These are phyloP conservation scores for Podarcis siculus DNA, from an alignment of 2,797 vertebrate genomes.

Conservation along the genomic window DNA sequence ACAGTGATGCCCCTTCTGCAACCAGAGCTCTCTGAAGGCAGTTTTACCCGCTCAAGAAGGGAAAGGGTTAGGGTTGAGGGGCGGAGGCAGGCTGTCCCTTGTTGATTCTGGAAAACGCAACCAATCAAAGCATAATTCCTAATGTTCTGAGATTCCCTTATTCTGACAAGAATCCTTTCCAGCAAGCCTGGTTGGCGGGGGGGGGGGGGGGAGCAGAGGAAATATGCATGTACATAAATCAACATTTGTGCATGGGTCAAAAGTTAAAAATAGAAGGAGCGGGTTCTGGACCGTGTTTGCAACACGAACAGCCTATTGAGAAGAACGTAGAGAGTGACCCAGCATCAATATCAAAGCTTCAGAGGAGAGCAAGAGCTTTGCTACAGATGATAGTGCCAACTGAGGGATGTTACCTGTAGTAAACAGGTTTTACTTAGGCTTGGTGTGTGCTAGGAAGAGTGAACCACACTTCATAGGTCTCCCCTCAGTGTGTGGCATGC, in stretches of 20 bases:
- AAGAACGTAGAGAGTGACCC: neutral
- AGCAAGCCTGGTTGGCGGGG: neutral
- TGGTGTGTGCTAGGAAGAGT: neutral
- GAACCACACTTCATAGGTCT: neutral
- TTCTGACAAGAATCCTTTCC: slow-evolving; percentile 4
- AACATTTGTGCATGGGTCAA: neutral
- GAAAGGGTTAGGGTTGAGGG: neutral
- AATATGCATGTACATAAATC: neutral
- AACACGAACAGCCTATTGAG: neutral
- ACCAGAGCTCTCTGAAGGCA: slow-evolving; percentile 26
- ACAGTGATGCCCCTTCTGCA: neutral
- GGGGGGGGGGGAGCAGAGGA: neutral
- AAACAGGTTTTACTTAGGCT: neutral
- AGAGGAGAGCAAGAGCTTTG: neutral
- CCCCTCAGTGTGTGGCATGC: no score
- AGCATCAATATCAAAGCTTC: neutral
- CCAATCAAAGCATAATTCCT: slow-evolving; percentile 15
- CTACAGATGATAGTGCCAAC: neutral
- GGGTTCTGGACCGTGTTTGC: neutral
- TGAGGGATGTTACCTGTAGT: neutral
- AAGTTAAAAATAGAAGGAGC: neutral
- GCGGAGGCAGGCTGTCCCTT: neutral
- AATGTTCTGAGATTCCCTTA: neutral
- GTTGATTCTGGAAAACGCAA: neutral
- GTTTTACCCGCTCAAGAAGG: neutral